These are phyloP conservation scores for Natator depressus DNA, from an alignment of 2,113 vertebrate species.

Conservation along the genomic window DNA sequence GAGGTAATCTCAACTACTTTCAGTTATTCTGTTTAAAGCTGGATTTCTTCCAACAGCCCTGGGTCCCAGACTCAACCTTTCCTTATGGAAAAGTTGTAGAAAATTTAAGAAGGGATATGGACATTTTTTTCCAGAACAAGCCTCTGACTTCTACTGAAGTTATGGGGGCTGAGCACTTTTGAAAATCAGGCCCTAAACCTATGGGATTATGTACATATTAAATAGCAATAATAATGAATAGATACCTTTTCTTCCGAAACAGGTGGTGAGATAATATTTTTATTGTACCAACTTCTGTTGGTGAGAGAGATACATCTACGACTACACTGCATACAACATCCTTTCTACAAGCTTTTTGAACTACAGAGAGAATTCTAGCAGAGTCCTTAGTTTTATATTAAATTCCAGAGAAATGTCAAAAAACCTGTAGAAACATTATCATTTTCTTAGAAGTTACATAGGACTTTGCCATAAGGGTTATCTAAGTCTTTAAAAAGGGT, in stretches of 20 bases:
- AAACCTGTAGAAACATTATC: background rate
- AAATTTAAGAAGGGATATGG: background rate
- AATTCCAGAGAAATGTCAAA: background rate
- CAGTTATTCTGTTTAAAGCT: background rate
- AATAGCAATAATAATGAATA: background rate
- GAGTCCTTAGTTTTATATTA: background rate
- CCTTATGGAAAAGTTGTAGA: background rate
- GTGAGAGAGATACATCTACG: background rate
- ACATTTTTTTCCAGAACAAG: background rate
- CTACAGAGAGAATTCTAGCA: background rate
- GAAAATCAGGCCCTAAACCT: background rate
- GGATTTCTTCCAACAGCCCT: background rate
- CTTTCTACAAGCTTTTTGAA: background rate
- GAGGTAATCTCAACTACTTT: background rate
- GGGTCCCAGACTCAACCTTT: background rate
- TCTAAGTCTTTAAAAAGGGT: background rate
- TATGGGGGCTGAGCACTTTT: background rate
- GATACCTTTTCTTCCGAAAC: background rate
- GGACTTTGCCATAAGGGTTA: background rate
- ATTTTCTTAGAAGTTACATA: background rate
- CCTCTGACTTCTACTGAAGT: background rate
- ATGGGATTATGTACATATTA: background rate
- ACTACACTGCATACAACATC: background rate
- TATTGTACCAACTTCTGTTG: background rate
- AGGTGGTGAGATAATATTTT: background rate